Evolutionary conservation across 2,888 invertebrate genomes (phyloP).

Genomic region (Cryptocephalus moraei): DNA sequence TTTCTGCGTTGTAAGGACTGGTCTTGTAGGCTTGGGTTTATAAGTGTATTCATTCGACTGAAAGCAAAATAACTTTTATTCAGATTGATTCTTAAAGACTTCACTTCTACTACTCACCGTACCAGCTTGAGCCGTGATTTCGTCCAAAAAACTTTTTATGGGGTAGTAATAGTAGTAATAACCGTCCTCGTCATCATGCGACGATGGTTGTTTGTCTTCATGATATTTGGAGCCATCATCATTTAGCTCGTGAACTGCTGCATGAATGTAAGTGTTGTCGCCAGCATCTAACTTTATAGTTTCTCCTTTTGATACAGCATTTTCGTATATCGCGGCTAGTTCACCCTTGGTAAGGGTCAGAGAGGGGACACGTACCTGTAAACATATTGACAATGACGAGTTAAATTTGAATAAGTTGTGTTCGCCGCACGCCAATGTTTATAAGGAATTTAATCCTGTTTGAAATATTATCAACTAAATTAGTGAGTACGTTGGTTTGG

Average conservation of each 20-base stretch:
- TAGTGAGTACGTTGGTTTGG: too few relatives aligned
- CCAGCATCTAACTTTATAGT: slow-evolving; percentile 29
- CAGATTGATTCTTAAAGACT: too few relatives aligned
- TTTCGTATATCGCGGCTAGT: slow-evolving; percentile 39
- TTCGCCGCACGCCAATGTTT: too few relatives aligned
- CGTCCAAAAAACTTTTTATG: slow-evolving; percentile 40
- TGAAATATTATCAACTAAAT: too few relatives aligned
- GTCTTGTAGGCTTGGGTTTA: slow-evolving; percentile 3
- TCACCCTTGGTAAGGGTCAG: slow-evolving; percentile 32
- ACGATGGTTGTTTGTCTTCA: not conserved
- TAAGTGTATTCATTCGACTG: slow-evolving; percentile 8
- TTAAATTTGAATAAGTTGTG: too few relatives aligned
- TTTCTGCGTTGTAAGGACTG: slow-evolving; percentile 14
- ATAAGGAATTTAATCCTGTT: too few relatives aligned
- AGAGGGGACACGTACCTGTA: slow-evolving; percentile 16
- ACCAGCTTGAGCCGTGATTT: slow-evolving; percentile 25
- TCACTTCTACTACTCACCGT: not conserved
- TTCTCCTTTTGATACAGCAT: slow-evolving; percentile 35
- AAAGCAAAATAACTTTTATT: slow-evolving; percentile 1
- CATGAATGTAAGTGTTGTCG: slow-evolving; percentile 24
- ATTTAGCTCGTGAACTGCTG: slow-evolving; percentile 34
- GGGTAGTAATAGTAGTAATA: slow-evolving; percentile 47
- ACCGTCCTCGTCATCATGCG: slow-evolving; percentile 22
- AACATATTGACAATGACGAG: not conserved
- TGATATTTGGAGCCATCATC: slow-evolving; percentile 9